Percentiles rank a stretch among this genome's conserved stretches.
Evolutionary conservation across 2,888 invertebrate genomes (phyloP).

Genomic region (Conistra vaccinii): DNA sequence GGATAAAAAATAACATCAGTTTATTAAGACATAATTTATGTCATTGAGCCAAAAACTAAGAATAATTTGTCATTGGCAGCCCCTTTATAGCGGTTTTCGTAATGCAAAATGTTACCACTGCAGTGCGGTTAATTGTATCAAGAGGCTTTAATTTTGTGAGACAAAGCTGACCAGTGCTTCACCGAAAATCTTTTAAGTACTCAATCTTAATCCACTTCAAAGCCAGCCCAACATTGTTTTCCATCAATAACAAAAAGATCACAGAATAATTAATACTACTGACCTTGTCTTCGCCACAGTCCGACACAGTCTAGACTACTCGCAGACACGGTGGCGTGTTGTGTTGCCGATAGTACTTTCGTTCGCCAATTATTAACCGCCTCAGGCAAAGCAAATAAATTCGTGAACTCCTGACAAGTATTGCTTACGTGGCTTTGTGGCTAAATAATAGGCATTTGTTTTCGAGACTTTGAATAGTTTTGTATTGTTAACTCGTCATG

Average conservation of each 20-base stretch:
- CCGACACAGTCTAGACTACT: constrained; percentile 45
- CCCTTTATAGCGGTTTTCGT: background rate
- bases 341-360: constrained; percentile 20
- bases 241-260: constrained; percentile 32
- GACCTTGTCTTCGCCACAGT: constrained; percentile 31
- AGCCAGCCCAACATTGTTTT: constrained; percentile 39
- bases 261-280: constrained; percentile 48
- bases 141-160: background rate
- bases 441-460: constrained; percentile 47
- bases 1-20: background rate
- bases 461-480: constrained; percentile 41
- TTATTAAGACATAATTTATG: background rate
- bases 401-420: constrained; percentile 52
- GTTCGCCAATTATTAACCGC: constrained; percentile 49
- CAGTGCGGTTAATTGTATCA: background rate
- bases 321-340: constrained; percentile 31
- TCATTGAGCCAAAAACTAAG: background rate
- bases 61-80: background rate
- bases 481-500: constrained; percentile 41
- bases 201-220: constrained; percentile 17
- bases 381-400: constrained; percentile 29
- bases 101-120: background rate
- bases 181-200: constrained; percentile 2
- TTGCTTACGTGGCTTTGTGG: constrained; percentile 44
- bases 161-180: constrained; percentile 2